These are phyloP conservation scores for Dicrurus megarhynchus DNA, from an alignment of 2,113 vertebrate species.

Conservation along the genomic window DNA sequence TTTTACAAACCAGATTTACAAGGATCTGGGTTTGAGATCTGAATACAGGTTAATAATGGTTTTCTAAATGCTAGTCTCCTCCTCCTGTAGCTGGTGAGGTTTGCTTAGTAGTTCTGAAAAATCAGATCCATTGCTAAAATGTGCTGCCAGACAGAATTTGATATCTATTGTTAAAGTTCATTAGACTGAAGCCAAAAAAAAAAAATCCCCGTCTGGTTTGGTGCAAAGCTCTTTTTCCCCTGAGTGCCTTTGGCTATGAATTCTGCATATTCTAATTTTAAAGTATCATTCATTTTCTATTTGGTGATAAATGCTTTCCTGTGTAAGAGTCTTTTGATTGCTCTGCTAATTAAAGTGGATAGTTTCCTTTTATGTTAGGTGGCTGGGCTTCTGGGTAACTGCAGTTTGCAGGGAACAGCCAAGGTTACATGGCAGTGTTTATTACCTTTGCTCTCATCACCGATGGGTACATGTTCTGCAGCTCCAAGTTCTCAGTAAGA, in stretches of 20 bases:
- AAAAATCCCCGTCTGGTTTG: conserved; percentile 45
- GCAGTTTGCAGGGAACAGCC: conserved; percentile 37
- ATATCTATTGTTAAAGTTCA: conserved; percentile 54
- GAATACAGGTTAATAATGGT: neutral
- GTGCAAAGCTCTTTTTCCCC: conserved; percentile 48
- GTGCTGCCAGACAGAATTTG: conserved; percentile 54
- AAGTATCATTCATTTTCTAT: conserved; percentile 63
- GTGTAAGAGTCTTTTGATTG: conserved; percentile 57
- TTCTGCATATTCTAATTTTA: conserved; percentile 69
- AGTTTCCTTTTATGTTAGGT: conserved; percentile 59
- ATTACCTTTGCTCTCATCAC: conserved; percentile 25
- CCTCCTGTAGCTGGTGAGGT: neutral
- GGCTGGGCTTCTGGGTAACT: conserved; percentile 49
- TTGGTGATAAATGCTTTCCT: conserved; percentile 64
- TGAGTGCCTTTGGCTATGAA: conserved; percentile 57
- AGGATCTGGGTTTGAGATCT: neutral
- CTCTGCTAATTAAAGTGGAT: conserved; percentile 61
- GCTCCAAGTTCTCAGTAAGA: neutral
- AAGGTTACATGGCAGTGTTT: conserved; percentile 21
- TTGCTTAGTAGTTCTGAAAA: conserved; percentile 12
- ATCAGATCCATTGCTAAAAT: conserved; percentile 23
- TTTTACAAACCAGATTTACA: neutral
- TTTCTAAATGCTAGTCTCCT: neutral
- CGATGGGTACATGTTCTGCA: neutral
- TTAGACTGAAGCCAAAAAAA: conserved; percentile 58